Conservation (phyloP, 1,140 invertebrate genomes). For the Apis cerana region DNA sequence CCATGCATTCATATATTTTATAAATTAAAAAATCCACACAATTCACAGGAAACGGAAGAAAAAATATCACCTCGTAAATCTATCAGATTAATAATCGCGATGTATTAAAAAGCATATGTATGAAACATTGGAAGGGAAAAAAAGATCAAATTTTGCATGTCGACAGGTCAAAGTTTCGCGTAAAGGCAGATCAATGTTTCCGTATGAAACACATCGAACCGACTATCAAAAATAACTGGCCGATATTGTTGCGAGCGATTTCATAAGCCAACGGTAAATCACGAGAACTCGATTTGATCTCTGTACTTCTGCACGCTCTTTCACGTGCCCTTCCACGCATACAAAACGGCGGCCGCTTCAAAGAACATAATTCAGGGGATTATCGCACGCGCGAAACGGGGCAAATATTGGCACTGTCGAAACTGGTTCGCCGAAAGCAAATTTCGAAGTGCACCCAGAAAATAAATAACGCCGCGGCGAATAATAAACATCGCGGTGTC, state of each 20-base stretch:
- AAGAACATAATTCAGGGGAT: constrained; percentile 69
- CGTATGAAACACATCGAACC: constrained; percentile 24
- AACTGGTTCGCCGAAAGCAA: constrained; percentile 65
- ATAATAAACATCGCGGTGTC: constrained; percentile 65
- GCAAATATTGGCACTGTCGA: constrained; percentile 65
- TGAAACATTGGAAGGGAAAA: not conserved
- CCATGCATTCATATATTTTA: not conserved
- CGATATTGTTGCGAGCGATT: constrained; percentile 54
- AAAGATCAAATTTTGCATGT: constrained; percentile 1
- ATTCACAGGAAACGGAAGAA: constrained; percentile 4
- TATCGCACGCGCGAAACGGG: constrained; percentile 59
- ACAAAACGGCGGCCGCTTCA: constrained; percentile 61
- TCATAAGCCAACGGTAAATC: constrained; percentile 61
- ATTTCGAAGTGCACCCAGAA: constrained; percentile 63
- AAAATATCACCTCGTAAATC: constrained; percentile 5
- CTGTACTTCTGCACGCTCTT: constrained; percentile 45
- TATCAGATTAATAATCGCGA: constrained; percentile 6
- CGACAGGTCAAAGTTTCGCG: constrained; percentile 12
- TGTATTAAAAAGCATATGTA: not conserved
- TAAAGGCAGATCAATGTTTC: constrained; percentile 52
- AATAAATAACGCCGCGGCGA: constrained; percentile 63
- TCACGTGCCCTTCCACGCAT: constrained; percentile 54
- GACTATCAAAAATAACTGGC: constrained; percentile 46
- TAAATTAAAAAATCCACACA: not conserved
- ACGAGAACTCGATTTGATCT: constrained; percentile 59